These are phyloP conservation scores for Lepidurus packardi DNA, from an alignment of 1,140 invertebrate species.

Conservation along the genomic window DNA sequence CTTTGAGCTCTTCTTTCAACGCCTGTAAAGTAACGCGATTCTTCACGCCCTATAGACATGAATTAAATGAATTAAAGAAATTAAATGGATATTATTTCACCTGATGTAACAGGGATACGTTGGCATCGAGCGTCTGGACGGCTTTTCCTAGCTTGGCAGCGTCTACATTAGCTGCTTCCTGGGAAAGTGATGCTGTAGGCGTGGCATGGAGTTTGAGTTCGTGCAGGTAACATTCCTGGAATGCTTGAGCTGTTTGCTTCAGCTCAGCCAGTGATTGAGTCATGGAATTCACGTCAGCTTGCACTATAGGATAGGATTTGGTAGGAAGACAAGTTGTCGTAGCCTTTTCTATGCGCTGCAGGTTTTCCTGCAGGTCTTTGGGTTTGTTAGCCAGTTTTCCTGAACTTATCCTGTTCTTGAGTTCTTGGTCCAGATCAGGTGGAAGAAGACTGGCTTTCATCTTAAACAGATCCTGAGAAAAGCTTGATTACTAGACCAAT, in stretches of 20 bases:
- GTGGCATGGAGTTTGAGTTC: background rate
- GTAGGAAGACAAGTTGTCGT: background rate
- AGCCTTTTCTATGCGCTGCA: slow-evolving; percentile 1
- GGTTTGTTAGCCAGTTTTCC: background rate
- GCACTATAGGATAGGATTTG: background rate
- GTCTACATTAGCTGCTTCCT: background rate
- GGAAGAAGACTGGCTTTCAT: slow-evolving; percentile 15
- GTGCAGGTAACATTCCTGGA: background rate
- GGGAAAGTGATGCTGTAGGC: background rate
- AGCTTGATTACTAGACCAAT: background rate
- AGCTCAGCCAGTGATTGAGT: background rate
- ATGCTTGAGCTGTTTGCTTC: background rate
- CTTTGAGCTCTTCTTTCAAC: background rate
- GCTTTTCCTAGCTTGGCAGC: background rate
- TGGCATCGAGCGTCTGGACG: background rate
- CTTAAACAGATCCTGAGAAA: slow-evolving; percentile 23
- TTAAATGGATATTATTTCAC: too few relatives aligned
- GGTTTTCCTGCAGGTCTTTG: background rate
- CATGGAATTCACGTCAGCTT: background rate
- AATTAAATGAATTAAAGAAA: too few relatives aligned
- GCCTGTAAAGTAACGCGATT: background rate
- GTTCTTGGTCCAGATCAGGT: slow-evolving; percentile 19
- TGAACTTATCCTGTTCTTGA: background rate
- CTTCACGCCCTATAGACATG: too few relatives aligned
- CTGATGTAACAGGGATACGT: background rate